Conservation (phyloP, 2,797 vertebrate genomes). For the Tolypeutes matacus region DNA sequence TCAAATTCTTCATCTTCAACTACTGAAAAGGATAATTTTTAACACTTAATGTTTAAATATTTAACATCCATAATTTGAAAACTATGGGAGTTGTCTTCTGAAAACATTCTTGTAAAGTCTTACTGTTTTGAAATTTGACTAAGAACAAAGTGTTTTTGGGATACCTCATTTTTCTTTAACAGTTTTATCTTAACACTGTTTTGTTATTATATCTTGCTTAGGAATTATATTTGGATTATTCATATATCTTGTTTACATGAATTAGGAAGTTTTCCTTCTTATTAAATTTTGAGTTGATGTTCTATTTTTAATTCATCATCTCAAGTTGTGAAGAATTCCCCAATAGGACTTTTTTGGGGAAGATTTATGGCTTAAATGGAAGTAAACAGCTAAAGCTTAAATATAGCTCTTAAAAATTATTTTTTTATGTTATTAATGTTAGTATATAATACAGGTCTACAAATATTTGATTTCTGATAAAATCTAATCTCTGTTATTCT, state of each 20-base stretch:
- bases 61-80: conserved; percentile 2
- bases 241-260: conserved; percentile 2
- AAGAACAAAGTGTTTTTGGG: neutral
- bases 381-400: conserved; percentile 13
- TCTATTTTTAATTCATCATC: conserved; percentile 42
- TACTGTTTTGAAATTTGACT: neutral
- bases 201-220: neutral
- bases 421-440: conserved; percentile 24
- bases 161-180: neutral
- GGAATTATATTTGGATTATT: conserved; percentile 15
- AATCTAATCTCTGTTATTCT: conserved; percentile 27
- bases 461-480: conserved; percentile 18
- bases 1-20: neutral
- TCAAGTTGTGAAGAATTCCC: neutral
- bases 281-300: neutral
- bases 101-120: neutral
- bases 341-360: conserved; percentile 1
- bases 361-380: neutral
- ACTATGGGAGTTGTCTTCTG: neutral
- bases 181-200: neutral
- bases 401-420: neutral
- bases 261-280: neutral
- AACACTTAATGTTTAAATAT: conserved; percentile 24
- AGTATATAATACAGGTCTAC: neutral
- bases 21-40: conserved; percentile 29